These are phyloP conservation scores for Neotoxoptera formosana DNA, from an alignment of 1,140 invertebrate genomes.

Conservation along the genomic window DNA sequence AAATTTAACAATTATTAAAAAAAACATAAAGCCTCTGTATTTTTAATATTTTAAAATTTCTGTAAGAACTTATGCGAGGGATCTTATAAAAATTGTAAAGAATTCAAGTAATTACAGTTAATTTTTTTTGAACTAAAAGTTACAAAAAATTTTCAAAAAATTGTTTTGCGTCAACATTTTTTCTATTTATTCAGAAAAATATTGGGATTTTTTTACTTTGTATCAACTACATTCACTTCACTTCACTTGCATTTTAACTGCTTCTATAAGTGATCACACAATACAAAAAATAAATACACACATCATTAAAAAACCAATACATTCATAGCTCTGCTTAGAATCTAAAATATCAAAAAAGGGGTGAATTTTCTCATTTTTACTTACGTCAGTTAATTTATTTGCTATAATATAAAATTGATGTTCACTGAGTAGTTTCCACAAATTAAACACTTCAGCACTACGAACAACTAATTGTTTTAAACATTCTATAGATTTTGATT, in stretches of 20 bases:
- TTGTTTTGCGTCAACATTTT: too few species aligned
- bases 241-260: background rate
- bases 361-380: background rate
- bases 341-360: background rate
- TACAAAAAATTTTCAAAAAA: too few species aligned
- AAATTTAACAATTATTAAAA: background rate
- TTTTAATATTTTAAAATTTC: background rate
- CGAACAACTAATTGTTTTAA: slow-evolving; percentile 80
- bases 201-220: background rate
- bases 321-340: background rate
- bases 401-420: slow-evolving; percentile 89
- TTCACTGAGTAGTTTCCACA: slow-evolving; percentile 94
- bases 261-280: background rate
- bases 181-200: background rate
- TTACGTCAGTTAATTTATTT: slow-evolving; percentile 68
- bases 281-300: too few species aligned
- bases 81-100: background rate
- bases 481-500: slow-evolving; percentile 75
- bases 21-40: too few species aligned
- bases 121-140: too few species aligned
- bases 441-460: slow-evolving; percentile 85
- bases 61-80: background rate
- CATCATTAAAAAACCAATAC: background rate
- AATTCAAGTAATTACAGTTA: too few species aligned
- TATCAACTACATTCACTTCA: background rate